phyloP scores from a whole-genome alignment of 2,888 invertebrate species.

The Polydrusus tereticollis region DNA sequence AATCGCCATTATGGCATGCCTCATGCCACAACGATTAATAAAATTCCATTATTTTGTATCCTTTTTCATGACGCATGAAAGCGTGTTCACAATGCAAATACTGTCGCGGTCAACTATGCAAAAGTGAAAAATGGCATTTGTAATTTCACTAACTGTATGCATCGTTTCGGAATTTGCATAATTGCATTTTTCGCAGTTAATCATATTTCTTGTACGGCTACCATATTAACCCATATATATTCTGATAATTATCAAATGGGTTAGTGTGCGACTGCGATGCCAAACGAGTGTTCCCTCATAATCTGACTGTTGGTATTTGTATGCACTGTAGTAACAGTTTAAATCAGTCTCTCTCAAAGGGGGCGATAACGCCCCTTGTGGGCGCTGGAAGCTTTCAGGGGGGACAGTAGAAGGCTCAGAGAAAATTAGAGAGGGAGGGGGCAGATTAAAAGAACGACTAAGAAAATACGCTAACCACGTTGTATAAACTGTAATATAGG shows the following conservation, averaged over 20 bases:
- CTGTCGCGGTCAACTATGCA: slow-evolving; percentile 10
- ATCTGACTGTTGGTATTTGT: slow-evolving; percentile 7
- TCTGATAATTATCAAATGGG: slow-evolving; percentile 3
- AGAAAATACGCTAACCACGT: too few species aligned
- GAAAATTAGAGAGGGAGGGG: too few species aligned
- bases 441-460: too few species aligned
- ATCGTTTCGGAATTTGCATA: slow-evolving; percentile 40
- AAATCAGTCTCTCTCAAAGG: too few species aligned
- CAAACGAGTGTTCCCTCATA: slow-evolving; percentile 7
- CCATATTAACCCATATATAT: slow-evolving; percentile 39
- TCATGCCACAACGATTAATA: slow-evolving; percentile 8
- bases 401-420: too few species aligned
- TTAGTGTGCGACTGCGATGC: not conserved
- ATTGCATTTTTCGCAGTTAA: slow-evolving; percentile 44
- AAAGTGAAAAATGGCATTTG: slow-evolving; percentile 32
- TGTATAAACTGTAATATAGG: too few species aligned
- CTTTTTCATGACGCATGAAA: slow-evolving; percentile 15
- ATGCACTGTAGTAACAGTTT: too few species aligned
- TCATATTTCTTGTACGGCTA: slow-evolving; percentile 36
- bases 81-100: slow-evolving; percentile 25
- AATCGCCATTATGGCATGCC: not conserved
- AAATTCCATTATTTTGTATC: not conserved
- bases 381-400: too few species aligned
- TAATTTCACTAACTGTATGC: slow-evolving; percentile 36
- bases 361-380: too few species aligned